Evolutionary conservation across 2,888 invertebrate genomes (phyloP), one percentile per base, ranked within the genome.

Genomic region (Ophion ventricosus): DNA sequence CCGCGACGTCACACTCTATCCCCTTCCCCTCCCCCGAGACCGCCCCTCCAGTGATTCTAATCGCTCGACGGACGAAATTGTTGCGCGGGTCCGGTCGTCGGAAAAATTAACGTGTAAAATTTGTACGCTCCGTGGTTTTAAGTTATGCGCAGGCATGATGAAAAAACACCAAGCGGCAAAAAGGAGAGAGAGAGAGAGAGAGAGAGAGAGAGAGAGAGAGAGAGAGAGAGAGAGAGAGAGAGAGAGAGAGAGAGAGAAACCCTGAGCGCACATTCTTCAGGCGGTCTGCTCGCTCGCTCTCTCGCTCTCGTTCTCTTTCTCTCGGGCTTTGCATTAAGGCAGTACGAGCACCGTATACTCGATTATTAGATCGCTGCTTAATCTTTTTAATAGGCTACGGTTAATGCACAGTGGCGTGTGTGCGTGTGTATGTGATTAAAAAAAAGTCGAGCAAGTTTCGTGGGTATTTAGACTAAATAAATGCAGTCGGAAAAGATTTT

Each of bases 51-150:
- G 49, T 4, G 49, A 49, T 49, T 49, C 17, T 17, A 49, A 49
- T 49, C 49, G 14, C 49, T 17, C 2, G 49, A 14, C 49, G 17
- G 49, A 14, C 49, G 49, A 49, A 49, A 49, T 49, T 49, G 49
- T 49, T 49, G 77, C 59, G 66, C 49, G 49, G 49, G 49, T 49
- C 49, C 49, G 49, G 49, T 49, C 14, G 49, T 49, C 49, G 14
- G 49, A 49, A 49, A 49, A 49, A 49, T 49, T 49, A 49, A 49
- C 49, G 49, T 49, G 49, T 49, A 17, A 49, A 49, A 49, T 49
- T 49, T 49, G 49, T 49, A 49, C 17, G 49, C 49, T 49, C 17
- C 49, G 49, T 17, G 49, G 49, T 49, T 49, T 49, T 49, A 17
- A 49, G 49, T 49, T 49, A 49, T 49, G 49, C 17, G 17, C 49